phyloP scores from a whole-genome alignment of 2,113 vertebrate genomes.

The Martes martes region DNA sequence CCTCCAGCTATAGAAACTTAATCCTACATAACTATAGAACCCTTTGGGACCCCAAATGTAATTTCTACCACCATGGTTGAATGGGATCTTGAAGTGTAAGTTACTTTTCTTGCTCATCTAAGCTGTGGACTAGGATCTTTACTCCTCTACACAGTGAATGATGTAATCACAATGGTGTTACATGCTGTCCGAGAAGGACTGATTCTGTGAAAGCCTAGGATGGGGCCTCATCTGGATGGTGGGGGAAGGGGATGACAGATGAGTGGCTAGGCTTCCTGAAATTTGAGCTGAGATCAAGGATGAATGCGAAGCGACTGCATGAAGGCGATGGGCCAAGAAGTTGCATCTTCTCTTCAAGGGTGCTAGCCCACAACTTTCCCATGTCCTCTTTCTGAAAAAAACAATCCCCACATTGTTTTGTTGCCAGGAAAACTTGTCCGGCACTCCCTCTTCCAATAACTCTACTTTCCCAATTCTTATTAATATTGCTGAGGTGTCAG shows the following conservation, averaged over 20 bases:
- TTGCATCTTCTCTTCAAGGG: neutral
- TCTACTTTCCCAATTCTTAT: neutral
- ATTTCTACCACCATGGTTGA: neutral
- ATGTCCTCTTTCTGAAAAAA: neutral
- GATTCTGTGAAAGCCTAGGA: neutral
- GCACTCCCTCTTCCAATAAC: neutral
- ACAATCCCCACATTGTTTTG: neutral
- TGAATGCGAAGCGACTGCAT: neutral
- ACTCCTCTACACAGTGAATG: neutral
- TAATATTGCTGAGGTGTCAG: neutral
- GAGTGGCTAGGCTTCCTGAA: neutral
- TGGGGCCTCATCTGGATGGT: neutral
- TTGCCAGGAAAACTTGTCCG: neutral
- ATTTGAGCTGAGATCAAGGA: neutral
- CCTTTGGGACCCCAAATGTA: neutral
- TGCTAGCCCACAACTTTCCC: neutral
- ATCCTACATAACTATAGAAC: neutral
- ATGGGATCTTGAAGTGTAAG: neutral
- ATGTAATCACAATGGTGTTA: neutral
- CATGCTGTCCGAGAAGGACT: neutral
- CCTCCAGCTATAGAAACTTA: neutral
- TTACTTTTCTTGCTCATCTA: neutral
- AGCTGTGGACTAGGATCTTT: neutral
- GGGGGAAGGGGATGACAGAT: rapidly evolving
- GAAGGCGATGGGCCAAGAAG: neutral